Base-by-base conservation (phyloP, 1,140 invertebrate genomes). In the Hestina assimilis region DNA sequence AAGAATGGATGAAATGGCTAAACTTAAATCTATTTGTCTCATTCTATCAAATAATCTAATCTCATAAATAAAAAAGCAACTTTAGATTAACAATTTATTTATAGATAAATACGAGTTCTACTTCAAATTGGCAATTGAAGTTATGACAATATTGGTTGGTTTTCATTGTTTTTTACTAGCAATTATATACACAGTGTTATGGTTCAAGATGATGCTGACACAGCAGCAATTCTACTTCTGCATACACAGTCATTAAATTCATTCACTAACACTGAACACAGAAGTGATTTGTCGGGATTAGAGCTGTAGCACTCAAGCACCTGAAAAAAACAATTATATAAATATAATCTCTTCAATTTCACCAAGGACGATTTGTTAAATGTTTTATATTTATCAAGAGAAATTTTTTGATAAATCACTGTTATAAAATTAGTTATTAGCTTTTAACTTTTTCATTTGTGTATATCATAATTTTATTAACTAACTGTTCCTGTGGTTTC, bases 231-330 rank as follows among this genome's bases (percentile, higher is more conserved):
- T 57, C 83, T 75, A 59, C 82, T 87, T 66, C 76, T 79, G 72
- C 83, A 87, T 19, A 87, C 83, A 78, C 82, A 87, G 71, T 87
- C 82, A 81, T 85, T 85, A 66, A 87, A 87, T 69, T 87, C 51
- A 76, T 79, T 87, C 59, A 87, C 83, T 79, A 87, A 47, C 75
- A 85, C 80, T 66, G 83, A 83, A 81, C 83, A 87, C 63, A 83
- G 46, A 9, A 87, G 70, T 15, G 83, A 75, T 63, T 79, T 83
- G 62, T 82, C 58, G n/a, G 83, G 80, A 42, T 87, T 87, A 53
- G 75, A 63, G 68, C 72, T 78, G 71, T 87, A 87, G 67, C 84
- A 87, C 41, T 87, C 72, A 15, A 87, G 66, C 28, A 85, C 74
- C 82, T 87, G 75, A 33, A 83, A 82, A 4, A 38, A 6, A 35